Evolutionary conservation across 2,797 vertebrate species (phyloP).

Genomic region (Margarornis squamiger): DNA sequence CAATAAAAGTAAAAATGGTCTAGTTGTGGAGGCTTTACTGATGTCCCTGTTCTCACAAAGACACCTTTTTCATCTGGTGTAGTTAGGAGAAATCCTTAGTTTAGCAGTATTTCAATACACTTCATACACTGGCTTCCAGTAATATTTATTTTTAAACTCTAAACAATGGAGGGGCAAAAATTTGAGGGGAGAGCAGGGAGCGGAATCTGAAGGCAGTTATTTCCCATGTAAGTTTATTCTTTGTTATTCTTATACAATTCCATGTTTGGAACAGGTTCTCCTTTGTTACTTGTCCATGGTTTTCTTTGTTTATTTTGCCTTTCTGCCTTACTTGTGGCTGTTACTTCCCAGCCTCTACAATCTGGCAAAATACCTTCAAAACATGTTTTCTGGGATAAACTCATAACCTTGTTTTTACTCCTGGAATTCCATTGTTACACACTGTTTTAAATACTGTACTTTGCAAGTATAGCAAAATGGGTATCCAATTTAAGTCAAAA

Average conservation of each 20-base stretch:
- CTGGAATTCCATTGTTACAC: background rate
- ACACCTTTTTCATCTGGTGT: background rate
- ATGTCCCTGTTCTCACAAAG: background rate
- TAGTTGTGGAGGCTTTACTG: background rate
- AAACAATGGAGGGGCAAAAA: background rate
- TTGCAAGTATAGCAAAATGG: background rate
- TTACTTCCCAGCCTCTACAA: background rate
- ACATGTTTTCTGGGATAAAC: background rate
- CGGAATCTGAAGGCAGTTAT: background rate
- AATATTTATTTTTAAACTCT: background rate
- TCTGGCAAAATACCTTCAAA: background rate
- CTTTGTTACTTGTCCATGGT: background rate
- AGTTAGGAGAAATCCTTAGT: background rate
- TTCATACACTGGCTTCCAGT: background rate
- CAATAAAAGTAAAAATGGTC: background rate
- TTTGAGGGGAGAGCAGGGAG: rapidly evolving
- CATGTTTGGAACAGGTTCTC: background rate
- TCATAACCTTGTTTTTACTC: background rate
- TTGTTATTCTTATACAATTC: background rate
- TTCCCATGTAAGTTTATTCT: background rate
- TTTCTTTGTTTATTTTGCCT: background rate
- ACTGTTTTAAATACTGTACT: background rate
- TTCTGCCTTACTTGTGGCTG: background rate
- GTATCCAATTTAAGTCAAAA: background rate
- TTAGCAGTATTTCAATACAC: background rate